Evolutionary conservation across 2,888 invertebrate genomes (phyloP), one percentile per base, ranked within the genome.

Genomic region (Cloeon dipterum): DNA sequence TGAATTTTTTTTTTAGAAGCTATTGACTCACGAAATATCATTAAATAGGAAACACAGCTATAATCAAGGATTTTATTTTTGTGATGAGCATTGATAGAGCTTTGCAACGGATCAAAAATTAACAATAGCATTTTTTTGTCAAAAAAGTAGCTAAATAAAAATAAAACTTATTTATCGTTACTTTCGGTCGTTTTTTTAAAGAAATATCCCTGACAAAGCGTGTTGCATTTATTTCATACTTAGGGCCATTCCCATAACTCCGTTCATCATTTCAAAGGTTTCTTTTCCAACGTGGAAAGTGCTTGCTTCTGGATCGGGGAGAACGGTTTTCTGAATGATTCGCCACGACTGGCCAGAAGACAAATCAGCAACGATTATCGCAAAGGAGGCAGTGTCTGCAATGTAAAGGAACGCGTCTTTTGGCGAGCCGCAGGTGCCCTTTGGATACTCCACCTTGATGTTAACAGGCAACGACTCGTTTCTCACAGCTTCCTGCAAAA

Each of bases 271-370:
- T 3, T 74, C 72, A 54, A 77, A 77, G 1, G 50, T 53, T 44
- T 68, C 68, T 1, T 69, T 70, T 7, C 66, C 68, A 41, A 85
- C 75, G 56, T 66, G 68, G 43, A 76, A 75, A 45, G 72, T 72
- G 1, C 76, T 70, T 44, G 73, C 68, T 53, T 82, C 74, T 0
- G 83, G 82, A 59, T 83, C 74, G 0, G 83, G 83, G 54, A 74
- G 81, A 82, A 85, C 83, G 34, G 75, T 68, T 0, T 82, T 74
- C 54, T 83, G 82, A 19, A 72, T 65, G 3, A 78, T 61, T 34
- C 83, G 63, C 82, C 83, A 83, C 20, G 82, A 77, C 42, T 71
- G 68, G 51, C 81, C 81, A 32, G 68, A 68, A 3, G 65, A 59
- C 8, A 70, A 74, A 47, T 85, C 81, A 49, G 74, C 74, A 1